A percentile compares a stretch with the other conserved stretches of the same genome.
phyloP scores from a whole-genome alignment of 2,888 invertebrate species.

The Adelphocoris suturalis region DNA sequence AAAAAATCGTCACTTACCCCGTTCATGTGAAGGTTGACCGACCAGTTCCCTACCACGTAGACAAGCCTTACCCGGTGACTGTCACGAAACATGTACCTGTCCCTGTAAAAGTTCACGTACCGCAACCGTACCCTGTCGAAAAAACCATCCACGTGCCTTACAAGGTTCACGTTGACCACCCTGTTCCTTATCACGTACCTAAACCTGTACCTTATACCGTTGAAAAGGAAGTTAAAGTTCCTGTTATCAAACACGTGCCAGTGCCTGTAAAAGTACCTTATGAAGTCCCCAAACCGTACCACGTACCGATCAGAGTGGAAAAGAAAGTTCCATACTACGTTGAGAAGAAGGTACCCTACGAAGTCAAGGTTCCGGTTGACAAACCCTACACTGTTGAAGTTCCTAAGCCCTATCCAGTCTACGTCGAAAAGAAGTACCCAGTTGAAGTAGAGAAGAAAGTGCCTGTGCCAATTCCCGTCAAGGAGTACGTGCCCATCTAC shows the following conservation, averaged over 20 bases:
- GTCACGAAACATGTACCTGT: no score
- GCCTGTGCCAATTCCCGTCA: conserved; percentile 73
- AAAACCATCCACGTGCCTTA: no score
- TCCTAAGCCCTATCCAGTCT: conserved; percentile 74
- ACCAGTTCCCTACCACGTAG: conserved; percentile 67
- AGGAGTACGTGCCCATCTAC: conserved; percentile 74
- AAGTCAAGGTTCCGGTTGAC: no score
- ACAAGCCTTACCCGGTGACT: conserved; percentile 71
- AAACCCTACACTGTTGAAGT: no score
- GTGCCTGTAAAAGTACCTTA: no score
- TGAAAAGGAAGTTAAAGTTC: conserved; percentile 69
- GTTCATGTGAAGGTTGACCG: conserved; percentile 74
- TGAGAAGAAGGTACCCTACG: no score
- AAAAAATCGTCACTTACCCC: conserved; percentile 76
- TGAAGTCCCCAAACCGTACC: no score
- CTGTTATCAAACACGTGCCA: no score
- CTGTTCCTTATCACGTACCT: conserved; percentile 73
- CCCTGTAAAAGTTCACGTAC: no score
- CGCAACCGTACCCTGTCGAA: no score
- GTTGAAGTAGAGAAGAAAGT: conserved; percentile 75
- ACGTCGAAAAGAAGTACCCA: conserved; percentile 74
- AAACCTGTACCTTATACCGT: conserved; percentile 68
- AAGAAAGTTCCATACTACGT: no score
- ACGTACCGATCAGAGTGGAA: no score
- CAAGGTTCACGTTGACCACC: conserved; percentile 71